Percentiles rank a stretch among this genome's conserved stretches.
phyloP scores from a whole-genome alignment of 2,113 vertebrate genomes.

The Paedocypris sp. region DNA sequence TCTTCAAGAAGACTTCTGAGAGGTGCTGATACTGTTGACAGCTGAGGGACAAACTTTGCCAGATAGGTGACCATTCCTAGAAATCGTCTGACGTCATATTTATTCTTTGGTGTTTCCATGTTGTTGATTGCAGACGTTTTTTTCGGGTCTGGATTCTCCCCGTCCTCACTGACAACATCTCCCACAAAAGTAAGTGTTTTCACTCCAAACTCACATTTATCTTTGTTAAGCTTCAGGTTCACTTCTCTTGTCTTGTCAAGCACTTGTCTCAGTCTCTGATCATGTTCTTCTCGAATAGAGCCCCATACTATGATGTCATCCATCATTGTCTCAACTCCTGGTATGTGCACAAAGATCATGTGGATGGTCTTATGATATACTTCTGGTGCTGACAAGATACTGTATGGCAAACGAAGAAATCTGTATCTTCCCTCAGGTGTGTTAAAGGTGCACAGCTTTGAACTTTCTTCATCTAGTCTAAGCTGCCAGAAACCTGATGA shows the following conservation, averaged over 20 bases:
- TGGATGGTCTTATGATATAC: constrained; percentile 31
- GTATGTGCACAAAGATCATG: constrained; percentile 19
- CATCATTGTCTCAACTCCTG: constrained; percentile 21
- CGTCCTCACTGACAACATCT: constrained; percentile 24
- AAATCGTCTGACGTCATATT: constrained; percentile 21
- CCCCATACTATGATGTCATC: constrained; percentile 19
- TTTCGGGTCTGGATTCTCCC: constrained; percentile 13
- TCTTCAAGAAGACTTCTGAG: constrained; percentile 15
- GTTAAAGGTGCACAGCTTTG: constrained; percentile 21
- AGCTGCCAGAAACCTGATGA: constrained; percentile 28
- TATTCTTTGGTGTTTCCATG: constrained; percentile 1
- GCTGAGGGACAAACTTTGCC: constrained; percentile 15
- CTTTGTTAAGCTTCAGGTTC: constrained; percentile 20
- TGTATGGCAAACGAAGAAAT: constrained; percentile 10
- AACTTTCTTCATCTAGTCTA: constrained; percentile 18
- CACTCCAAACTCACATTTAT: constrained; percentile 27
- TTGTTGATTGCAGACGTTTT: constrained; percentile 26
- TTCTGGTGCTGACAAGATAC: constrained; percentile 15
- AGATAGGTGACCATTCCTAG: constrained; percentile 28
- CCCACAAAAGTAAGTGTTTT: constrained; percentile 19
- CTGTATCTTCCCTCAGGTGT: constrained; percentile 10
- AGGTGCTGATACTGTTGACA: constrained; percentile 19
- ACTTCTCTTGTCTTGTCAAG: background rate
- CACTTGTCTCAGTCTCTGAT: background rate
- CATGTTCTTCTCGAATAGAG: background rate